Conservation (phyloP, 2,888 invertebrate genomes). For the Aleiodes testaceus region DNA sequence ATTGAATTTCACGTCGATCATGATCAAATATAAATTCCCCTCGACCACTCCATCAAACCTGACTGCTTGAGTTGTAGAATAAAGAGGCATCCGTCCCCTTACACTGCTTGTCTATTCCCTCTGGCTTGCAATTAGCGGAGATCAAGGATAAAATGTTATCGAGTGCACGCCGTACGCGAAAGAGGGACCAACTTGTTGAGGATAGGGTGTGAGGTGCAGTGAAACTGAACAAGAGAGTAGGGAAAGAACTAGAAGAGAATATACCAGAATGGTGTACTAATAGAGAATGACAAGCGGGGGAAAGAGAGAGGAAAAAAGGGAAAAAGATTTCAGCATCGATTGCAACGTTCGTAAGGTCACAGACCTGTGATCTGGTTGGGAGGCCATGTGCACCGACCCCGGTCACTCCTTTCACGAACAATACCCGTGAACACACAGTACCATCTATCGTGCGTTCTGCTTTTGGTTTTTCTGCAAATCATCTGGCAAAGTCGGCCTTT, state of each 20-base stretch:
- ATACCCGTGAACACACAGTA: conserved; percentile 42
- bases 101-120: not conserved
- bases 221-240: conserved; percentile 19
- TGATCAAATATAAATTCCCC: conserved; percentile 19
- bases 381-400: conserved; percentile 65
- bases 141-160: conserved; percentile 34
- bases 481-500: not conserved
- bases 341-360: conserved; percentile 65
- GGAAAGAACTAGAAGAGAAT: conserved; percentile 39
- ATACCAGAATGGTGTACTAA: too few species aligned
- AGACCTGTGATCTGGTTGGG: conserved; percentile 68
- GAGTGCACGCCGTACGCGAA: conserved; percentile 30
- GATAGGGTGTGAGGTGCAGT: conserved; percentile 39
- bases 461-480: conserved; percentile 20
- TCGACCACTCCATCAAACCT: conserved; percentile 24
- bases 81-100: not conserved
- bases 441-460: not conserved
- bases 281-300: not conserved
- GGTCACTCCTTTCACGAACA: conserved; percentile 53
- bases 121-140: conserved; percentile 35
- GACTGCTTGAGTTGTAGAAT: conserved; percentile 2
- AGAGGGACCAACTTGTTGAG: conserved; percentile 16
- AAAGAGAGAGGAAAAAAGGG: conserved; percentile 34
- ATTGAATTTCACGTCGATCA: conserved; percentile 21
- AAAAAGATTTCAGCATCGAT: conserved; percentile 65